Conservation (phyloP, 2,113 vertebrate genomes). For the Leucopsar rothschildi region DNA sequence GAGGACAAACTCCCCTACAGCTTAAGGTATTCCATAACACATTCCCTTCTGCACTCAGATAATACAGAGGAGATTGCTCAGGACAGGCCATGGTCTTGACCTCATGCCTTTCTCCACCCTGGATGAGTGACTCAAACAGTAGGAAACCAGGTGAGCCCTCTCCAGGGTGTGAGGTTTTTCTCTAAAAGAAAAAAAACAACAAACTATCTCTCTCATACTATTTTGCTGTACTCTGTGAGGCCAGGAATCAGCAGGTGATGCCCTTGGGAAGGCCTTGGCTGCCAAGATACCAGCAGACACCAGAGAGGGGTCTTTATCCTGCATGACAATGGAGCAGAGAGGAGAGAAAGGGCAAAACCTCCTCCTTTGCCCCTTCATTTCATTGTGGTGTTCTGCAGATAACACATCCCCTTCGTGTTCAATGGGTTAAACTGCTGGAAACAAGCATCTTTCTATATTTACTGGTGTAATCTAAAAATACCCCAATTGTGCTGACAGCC, state of each 20-base stretch:
- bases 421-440: background rate
- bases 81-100: background rate
- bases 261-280: background rate
- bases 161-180: background rate
- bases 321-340: background rate
- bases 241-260: background rate
- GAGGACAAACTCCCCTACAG: background rate
- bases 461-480: background rate
- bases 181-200: rapidly evolving
- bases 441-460: background rate
- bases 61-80: background rate
- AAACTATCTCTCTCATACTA: background rate
- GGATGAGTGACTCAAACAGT: background rate
- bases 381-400: background rate
- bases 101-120: background rate
- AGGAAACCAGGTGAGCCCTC: background rate
- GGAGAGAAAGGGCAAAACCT: background rate
- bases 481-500: background rate
- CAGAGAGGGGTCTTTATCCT: background rate
- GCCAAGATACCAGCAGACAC: background rate
- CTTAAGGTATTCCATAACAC: background rate
- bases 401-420: rapidly evolving
- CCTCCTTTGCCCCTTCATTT: background rate
- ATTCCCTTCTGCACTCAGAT: background rate
- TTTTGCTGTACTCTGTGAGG: background rate